Evolutionary conservation across 2,797 vertebrate species (phyloP).

Genomic region (Smutsia temminckii): DNA sequence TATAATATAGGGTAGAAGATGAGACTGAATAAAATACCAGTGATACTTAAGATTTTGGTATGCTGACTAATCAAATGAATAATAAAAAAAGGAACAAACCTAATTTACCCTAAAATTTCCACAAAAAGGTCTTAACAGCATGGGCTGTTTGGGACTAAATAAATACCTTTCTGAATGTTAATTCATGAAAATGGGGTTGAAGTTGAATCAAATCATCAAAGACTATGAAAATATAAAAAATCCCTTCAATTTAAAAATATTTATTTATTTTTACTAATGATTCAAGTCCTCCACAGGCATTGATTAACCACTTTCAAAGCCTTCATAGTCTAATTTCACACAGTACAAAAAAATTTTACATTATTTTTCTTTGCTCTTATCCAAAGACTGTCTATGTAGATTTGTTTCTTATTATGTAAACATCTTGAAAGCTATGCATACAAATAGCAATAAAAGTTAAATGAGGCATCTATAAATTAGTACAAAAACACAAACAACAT

Average conservation of each 20-base stretch:
- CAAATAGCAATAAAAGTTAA: conserved; percentile 58
- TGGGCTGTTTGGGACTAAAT: conserved; percentile 49
- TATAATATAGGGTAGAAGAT: conserved; percentile 32
- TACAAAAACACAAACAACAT: conserved; percentile 63
- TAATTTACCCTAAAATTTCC: conserved; percentile 62
- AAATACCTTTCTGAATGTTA: conserved; percentile 55
- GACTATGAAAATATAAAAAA: conserved; percentile 45
- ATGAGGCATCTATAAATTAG: conserved; percentile 71
- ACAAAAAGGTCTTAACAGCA: not conserved
- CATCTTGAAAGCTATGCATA: conserved; percentile 64
- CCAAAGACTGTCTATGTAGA: conserved; percentile 15
- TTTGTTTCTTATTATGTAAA: conserved; percentile 59
- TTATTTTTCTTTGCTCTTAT: conserved; percentile 47
- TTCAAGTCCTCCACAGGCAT: conserved; percentile 41
- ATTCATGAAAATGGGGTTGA: conserved; percentile 14
- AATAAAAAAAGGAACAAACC: conserved; percentile 63
- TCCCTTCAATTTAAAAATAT: not conserved
- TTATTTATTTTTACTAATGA: conserved; percentile 53
- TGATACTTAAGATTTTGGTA: conserved; percentile 11
- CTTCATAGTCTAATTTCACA: conserved; percentile 47
- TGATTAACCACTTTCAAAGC: conserved; percentile 26
- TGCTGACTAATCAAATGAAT: conserved; percentile 47
- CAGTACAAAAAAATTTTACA: not conserved
- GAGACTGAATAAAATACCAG: conserved; percentile 54
- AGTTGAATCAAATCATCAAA: conserved; percentile 67